These are phyloP conservation scores for Chelon auratus DNA, from an alignment of 2,797 vertebrate species.

Conservation along the genomic window DNA sequence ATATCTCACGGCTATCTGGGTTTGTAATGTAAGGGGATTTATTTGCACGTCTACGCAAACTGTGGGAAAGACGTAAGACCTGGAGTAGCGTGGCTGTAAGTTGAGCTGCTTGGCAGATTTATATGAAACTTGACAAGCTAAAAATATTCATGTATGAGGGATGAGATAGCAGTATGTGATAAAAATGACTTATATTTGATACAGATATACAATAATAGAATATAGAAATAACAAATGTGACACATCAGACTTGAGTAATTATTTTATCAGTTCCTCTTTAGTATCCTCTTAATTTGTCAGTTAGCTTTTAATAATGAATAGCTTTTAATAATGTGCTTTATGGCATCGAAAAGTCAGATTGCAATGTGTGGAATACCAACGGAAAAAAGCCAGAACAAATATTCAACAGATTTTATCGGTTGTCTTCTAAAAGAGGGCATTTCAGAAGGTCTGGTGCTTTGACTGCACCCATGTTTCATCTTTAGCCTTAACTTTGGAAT, in stretches of 20 bases:
- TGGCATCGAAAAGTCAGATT: background rate
- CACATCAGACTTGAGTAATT: background rate
- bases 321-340: background rate
- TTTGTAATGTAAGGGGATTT: constrained; percentile 60
- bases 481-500: constrained; percentile 20
- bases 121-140: constrained; percentile 34
- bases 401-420: background rate
- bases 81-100: constrained; percentile 25
- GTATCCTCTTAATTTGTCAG: background rate
- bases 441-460: constrained; percentile 6
- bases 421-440: background rate
- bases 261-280: background rate
- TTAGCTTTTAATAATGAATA: background rate
- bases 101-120: constrained; percentile 32
- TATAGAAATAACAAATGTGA: background rate
- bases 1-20: constrained; percentile 69
- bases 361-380: background rate
- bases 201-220: background rate
- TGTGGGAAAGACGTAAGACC: constrained; percentile 46
- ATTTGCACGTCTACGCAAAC: constrained; percentile 55
- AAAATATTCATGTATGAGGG: constrained; percentile 28
- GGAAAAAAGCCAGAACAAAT: background rate
- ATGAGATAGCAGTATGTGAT: constrained; percentile 25
- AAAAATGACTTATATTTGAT: constrained; percentile 31
- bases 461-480: constrained; percentile 25